These are phyloP conservation scores for Listronotus oregonensis DNA, from an alignment of 1,140 invertebrate genomes.

Conservation along the genomic window DNA sequence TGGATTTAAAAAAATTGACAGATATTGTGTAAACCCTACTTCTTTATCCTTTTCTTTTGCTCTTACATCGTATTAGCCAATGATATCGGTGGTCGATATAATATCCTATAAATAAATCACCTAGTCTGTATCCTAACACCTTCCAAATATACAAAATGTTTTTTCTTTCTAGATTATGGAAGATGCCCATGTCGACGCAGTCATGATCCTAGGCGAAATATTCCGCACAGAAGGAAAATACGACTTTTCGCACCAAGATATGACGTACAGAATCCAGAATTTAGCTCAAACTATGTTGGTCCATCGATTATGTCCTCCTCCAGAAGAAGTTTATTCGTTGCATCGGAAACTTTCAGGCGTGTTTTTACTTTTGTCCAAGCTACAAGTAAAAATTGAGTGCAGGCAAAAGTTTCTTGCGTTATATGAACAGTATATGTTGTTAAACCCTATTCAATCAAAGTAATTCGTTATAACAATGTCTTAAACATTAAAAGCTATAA, in stretches of 20 bases:
- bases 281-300: constrained; percentile 94
- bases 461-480: too few relatives aligned
- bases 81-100: too few relatives aligned
- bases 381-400: constrained; percentile 86
- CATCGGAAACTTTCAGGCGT: constrained; percentile 97
- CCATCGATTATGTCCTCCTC: constrained; percentile 93
- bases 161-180: constrained; percentile 77
- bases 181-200: constrained; percentile 91
- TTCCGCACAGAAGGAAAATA: constrained; percentile 79
- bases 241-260: constrained; percentile 85
- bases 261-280: constrained; percentile 75
- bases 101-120: too few relatives aligned
- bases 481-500: too few relatives aligned
- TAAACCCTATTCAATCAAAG: too few relatives aligned
- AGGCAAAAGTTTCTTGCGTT: constrained; percentile 84
- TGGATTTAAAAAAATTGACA: too few relatives aligned
- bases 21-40: too few relatives aligned
- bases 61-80: too few relatives aligned
- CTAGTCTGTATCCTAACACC: constrained; percentile 13
- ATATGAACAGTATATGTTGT: constrained; percentile 66
- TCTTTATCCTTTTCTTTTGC: too few relatives aligned
- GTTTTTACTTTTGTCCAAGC: constrained; percentile 91
- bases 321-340: constrained; percentile 98
- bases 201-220: constrained; percentile 94
- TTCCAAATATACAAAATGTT: constrained; percentile 27